phyloP scores from a whole-genome alignment of 1,140 invertebrate species.

The Heliothis virescens region DNA sequence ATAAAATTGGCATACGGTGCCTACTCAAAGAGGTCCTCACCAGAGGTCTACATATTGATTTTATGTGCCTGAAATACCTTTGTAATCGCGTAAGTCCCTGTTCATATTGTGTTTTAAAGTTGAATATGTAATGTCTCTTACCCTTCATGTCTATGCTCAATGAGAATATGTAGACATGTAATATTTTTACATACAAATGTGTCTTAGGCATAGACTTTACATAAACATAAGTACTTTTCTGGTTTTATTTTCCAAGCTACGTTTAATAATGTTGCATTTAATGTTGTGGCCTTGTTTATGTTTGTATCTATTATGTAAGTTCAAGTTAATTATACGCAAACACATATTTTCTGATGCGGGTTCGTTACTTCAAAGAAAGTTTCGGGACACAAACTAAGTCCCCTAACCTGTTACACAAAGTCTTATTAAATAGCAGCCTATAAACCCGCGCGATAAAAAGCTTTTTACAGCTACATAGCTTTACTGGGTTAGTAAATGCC shows the following conservation, averaged over 20 bases:
- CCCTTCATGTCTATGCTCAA: no score
- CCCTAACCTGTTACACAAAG: not conserved
- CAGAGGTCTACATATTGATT: not conserved
- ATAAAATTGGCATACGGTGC: not conserved
- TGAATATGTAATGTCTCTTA: no score
- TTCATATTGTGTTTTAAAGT: no score
- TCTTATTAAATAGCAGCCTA: not conserved
- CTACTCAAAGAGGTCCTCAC: not conserved
- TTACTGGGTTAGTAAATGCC: not conserved
- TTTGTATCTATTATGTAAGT: no score
- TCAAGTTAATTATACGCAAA: no score
- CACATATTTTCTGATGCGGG: conserved; percentile 1
- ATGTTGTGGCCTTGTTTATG: no score
- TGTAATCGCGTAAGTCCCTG: not conserved
- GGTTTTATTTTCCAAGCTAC: no score
- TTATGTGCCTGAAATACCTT: not conserved
- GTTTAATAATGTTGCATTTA: no score
- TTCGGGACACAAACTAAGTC: not conserved
- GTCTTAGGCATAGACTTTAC: no score
- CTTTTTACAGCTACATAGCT: not conserved
- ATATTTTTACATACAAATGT: no score
- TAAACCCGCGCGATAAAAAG: not conserved
- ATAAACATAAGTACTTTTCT: no score
- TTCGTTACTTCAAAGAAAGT: not conserved
- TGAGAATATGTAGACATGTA: no score